These are phyloP conservation scores for Natrix natrix DNA, from an alignment of 2,797 vertebrate species.

Conservation along the genomic window DNA sequence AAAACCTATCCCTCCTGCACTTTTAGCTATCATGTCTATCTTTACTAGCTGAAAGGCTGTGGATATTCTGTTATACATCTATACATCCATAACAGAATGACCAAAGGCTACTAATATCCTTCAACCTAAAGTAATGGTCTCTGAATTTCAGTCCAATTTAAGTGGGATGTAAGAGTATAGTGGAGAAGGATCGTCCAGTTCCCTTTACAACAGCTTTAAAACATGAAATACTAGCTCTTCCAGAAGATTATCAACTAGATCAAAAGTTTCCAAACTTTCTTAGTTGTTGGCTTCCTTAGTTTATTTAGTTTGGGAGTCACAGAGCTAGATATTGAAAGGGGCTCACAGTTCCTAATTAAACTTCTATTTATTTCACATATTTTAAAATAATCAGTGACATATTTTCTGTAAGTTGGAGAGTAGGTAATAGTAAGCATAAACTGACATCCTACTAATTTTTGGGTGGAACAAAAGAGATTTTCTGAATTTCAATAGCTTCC, in stretches of 20 bases:
- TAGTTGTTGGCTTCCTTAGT: neutral
- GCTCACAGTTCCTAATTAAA: neutral
- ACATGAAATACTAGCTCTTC: neutral
- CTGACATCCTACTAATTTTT: neutral
- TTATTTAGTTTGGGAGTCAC: neutral
- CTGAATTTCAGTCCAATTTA: neutral
- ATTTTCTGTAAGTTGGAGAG: neutral
- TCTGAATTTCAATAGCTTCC: neutral
- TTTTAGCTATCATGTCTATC: neutral
- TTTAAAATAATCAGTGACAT: neutral
- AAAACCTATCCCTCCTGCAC: neutral
- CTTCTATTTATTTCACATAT: neutral
- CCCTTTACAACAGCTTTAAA: neutral
- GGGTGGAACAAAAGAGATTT: neutral
- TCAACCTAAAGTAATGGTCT: neutral
- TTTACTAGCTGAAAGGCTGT: neutral
- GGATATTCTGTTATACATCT: neutral
- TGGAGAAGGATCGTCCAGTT: neutral
- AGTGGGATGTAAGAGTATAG: neutral
- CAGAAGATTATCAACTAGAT: neutral
- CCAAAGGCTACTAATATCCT: neutral
- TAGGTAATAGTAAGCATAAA: neutral
- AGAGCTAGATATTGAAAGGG: neutral
- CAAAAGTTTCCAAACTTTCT: neutral
- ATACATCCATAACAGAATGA: neutral